These are phyloP conservation scores for Mongoloraphidia duomilia DNA, from an alignment of 2,888 invertebrate genomes.

Conservation along the genomic window DNA sequence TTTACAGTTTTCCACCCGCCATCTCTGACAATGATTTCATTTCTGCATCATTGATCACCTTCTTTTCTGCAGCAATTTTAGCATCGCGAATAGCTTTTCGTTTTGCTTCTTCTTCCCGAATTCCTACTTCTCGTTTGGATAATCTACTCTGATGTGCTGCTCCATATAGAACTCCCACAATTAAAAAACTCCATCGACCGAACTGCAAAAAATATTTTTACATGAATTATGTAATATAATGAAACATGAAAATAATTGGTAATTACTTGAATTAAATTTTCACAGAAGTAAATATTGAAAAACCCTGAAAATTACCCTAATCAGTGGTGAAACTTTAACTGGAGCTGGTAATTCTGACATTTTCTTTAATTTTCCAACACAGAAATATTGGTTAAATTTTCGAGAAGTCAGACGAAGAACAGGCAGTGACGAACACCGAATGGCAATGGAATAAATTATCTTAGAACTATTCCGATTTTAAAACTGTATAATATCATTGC, in stretches of 20 bases:
- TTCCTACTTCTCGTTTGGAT: conserved; percentile 46
- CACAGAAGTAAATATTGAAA: not conserved
- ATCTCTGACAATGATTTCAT: conserved; percentile 25
- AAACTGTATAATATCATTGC: too few species aligned
- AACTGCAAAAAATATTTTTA: conserved; percentile 38
- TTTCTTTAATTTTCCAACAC: conserved; percentile 1
- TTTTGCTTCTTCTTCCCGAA: conserved; percentile 51
- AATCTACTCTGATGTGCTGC: conserved; percentile 54
- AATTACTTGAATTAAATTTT: conserved; percentile 8
- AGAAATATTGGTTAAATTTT: too few species aligned
- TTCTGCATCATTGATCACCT: conserved; percentile 37
- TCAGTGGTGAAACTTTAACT: conserved; percentile 66
- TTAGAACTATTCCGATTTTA: too few species aligned
- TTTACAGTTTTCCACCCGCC: conserved; percentile 9
- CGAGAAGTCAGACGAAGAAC: too few species aligned
- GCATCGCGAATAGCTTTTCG: conserved; percentile 54
- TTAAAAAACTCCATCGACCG: conserved; percentile 65
- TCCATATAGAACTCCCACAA: conserved; percentile 60
- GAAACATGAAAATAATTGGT: not conserved
- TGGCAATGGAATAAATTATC: too few species aligned
- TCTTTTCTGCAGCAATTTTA: conserved; percentile 59
- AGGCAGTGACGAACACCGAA: too few species aligned
- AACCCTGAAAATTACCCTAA: conserved; percentile 43
- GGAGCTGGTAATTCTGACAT: conserved; percentile 43
- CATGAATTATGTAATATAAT: not conserved